Percentiles rank a stretch among this genome's conserved stretches.
These are phyloP conservation scores for Trematomus loennbergii DNA, from an alignment of 2,113 vertebrate genomes.

Conservation along the genomic window DNA sequence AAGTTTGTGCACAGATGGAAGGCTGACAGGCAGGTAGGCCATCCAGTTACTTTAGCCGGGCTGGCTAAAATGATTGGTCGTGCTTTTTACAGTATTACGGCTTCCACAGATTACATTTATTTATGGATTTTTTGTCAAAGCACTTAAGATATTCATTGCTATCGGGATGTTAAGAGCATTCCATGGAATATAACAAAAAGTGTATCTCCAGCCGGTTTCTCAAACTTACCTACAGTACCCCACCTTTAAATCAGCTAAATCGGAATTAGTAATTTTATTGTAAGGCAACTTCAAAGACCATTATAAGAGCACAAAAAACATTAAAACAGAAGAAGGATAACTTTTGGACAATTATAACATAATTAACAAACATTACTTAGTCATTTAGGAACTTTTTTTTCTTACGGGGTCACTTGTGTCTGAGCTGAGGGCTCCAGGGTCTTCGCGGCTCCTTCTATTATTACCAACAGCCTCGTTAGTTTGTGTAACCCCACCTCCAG, in stretches of 20 bases:
- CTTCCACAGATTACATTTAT: too few relatives aligned
- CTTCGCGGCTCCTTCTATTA: constrained; percentile 48
- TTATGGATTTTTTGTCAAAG: too few relatives aligned
- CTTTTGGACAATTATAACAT: background rate
- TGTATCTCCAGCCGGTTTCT: too few relatives aligned
- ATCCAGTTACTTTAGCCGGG: too few relatives aligned
- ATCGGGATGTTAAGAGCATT: too few relatives aligned
- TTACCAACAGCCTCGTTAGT: constrained; percentile 58
- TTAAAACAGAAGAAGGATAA: background rate
- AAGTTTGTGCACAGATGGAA: too few relatives aligned
- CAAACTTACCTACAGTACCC: too few relatives aligned
- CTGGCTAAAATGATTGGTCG: too few relatives aligned
- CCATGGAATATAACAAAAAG: too few relatives aligned
- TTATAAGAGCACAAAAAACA: background rate
- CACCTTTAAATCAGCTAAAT: background rate
- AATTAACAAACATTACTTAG: background rate
- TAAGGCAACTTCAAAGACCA: background rate
- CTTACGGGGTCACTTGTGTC: background rate
- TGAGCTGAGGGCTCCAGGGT: constrained; percentile 3
- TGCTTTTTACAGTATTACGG: too few relatives aligned
- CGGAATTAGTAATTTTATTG: background rate
- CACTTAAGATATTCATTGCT: too few relatives aligned
- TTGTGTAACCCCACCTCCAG: constrained; percentile 59
- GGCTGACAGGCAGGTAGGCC: too few relatives aligned
- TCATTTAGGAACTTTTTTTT: background rate